These are phyloP conservation scores for Thyatira batis DNA, from an alignment of 2,888 invertebrate genomes.

Conservation along the genomic window DNA sequence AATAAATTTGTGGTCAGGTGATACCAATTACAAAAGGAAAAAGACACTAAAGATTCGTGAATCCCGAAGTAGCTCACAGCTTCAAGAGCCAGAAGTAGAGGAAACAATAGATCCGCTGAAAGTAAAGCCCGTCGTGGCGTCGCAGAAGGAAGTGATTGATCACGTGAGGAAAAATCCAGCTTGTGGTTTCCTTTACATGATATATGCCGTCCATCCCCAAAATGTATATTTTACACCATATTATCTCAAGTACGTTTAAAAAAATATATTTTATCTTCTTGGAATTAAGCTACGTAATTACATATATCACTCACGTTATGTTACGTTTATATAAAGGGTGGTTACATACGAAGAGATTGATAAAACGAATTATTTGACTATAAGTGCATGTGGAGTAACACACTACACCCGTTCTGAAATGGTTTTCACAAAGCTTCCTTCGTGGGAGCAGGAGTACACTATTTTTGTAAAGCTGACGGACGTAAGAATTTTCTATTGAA, in stretches of 20 bases:
- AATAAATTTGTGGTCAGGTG: conserved; percentile 4
- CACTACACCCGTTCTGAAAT: conserved; percentile 87
- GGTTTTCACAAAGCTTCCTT: conserved; percentile 88
- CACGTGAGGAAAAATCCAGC: conserved; percentile 80
- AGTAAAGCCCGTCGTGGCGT: conserved; percentile 68
- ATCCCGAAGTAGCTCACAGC: conserved; percentile 22
- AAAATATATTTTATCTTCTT: too few relatives aligned
- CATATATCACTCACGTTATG: not conserved
- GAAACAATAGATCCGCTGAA: conserved; percentile 60
- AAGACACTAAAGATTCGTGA: conserved; percentile 48
- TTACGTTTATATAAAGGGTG: conserved; percentile 77
- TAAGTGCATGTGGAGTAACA: conserved; percentile 92
- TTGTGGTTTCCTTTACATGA: conserved; percentile 89
- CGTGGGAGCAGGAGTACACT: conserved; percentile 93
- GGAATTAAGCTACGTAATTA: too few relatives aligned
- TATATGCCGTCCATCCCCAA: conserved; percentile 86
- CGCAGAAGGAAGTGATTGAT: conserved; percentile 70
- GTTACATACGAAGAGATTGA: conserved; percentile 87
- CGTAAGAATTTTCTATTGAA: too few relatives aligned
- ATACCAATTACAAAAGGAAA: conserved; percentile 46
- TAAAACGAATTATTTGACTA: conserved; percentile 88
- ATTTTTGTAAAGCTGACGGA: conserved; percentile 89
- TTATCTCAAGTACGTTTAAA: conserved; percentile 84
- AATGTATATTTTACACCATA: conserved; percentile 90
- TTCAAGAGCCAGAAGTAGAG: conserved; percentile 12